Percentiles rank a stretch among this genome's conserved stretches.
Evolutionary conservation across 2,888 invertebrate genomes (phyloP).

Genomic region (Eristalis tenax): DNA sequence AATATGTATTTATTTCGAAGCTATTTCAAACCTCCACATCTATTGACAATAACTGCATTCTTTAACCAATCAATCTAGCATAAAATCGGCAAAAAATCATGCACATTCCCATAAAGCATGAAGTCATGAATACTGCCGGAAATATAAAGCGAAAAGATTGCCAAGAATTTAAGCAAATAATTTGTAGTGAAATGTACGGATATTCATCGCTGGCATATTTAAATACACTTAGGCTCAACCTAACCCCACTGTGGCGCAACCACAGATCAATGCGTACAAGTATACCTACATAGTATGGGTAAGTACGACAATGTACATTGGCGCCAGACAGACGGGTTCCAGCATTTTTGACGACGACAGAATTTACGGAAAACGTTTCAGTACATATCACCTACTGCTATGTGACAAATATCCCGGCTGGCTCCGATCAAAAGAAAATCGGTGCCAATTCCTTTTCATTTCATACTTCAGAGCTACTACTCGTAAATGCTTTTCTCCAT

Average conservation of each 20-base stretch:
- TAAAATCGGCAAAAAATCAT: neutral
- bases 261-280: neutral
- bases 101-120: neutral
- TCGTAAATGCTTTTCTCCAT: constrained; percentile 30
- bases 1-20: too few species aligned
- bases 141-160: constrained; percentile 1
- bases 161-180: constrained; percentile 13
- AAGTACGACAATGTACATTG: constrained; percentile 2
- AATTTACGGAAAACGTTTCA: constrained; percentile 47
- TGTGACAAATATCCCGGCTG: constrained; percentile 40
- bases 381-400: constrained; percentile 9
- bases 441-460: constrained; percentile 54
- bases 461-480: neutral
- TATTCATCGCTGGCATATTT: constrained; percentile 20
- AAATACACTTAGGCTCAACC: constrained; percentile 30
- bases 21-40: neutral
- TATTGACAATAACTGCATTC: neutral
- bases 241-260: neutral
- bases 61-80: neutral
- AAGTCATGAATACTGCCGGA: neutral
- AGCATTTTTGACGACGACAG: constrained; percentile 44
- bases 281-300: neutral
- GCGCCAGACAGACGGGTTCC: constrained; percentile 68
- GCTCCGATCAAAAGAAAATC: constrained; percentile 42
- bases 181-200: constrained; percentile 12